Conservation (phyloP, 2,888 invertebrate species). For the Lasioglossum leucozonium region DNA sequence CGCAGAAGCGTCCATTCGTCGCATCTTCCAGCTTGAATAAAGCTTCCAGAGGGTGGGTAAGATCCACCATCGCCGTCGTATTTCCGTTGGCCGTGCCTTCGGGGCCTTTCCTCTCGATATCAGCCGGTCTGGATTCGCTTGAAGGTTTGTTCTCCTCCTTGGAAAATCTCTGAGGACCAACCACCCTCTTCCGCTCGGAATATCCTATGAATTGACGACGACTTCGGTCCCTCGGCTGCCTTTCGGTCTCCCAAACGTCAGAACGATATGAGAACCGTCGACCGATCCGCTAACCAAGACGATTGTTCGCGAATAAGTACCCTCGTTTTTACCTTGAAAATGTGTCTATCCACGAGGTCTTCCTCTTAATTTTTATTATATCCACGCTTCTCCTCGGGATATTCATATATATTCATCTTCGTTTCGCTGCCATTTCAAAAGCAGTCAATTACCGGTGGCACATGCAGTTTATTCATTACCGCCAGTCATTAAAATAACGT, state of each 20-base stretch:
- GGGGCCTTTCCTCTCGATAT: conserved; percentile 59
- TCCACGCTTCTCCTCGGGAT: no score
- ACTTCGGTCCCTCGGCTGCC: conserved; percentile 17
- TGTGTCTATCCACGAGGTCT: background rate
- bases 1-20: conserved; percentile 63
- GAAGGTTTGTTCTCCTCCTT: conserved; percentile 63
- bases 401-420: background rate
- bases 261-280: conserved; percentile 15
- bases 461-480: background rate
- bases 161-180: conserved; percentile 52
- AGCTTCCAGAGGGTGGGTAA: conserved; percentile 35
- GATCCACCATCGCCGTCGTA: conserved; percentile 45
- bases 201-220: conserved; percentile 46
- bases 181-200: conserved; percentile 44
- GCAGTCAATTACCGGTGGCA: background rate
- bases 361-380: background rate
- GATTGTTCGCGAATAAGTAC: conserved; percentile 2
- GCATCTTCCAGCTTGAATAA: conserved; percentile 62
- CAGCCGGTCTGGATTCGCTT: conserved; percentile 57
- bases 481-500: background rate
- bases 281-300: conserved; percentile 7
- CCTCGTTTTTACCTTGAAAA: background rate
- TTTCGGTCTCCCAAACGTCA: conserved; percentile 11
- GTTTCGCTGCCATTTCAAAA: background rate
- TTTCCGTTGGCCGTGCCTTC: conserved; percentile 49